Conservation (phyloP, 92 coral and sea anemone species). For the Heliopora coerulea region DNA sequence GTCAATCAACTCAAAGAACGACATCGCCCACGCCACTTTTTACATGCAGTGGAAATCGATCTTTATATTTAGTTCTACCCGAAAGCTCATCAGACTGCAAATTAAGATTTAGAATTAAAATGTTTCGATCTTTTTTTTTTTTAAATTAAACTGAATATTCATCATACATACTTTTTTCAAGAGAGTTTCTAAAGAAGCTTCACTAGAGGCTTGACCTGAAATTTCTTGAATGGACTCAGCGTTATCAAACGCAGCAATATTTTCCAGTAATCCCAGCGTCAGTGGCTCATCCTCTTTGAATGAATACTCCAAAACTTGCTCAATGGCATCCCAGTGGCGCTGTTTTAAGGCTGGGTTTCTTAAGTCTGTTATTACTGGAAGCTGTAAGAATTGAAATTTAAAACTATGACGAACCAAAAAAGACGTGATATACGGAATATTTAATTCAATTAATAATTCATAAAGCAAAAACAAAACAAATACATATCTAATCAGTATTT, state of each 20-base stretch:
- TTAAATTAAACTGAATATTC: too few species aligned
- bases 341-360: conserved; percentile 95
- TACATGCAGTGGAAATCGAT: too few species aligned
- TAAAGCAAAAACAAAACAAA: too few species aligned
- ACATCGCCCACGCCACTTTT: too few species aligned
- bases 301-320: conserved; percentile 86
- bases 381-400: conserved; percentile 46
- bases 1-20: too few species aligned
- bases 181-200: conserved; percentile 92
- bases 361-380: conserved; percentile 90
- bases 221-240: conserved; percentile 95
- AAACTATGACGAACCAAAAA: neutral
- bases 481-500: too few species aligned
- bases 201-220: conserved; percentile 98
- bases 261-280: conserved; percentile 81
- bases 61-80: too few species aligned
- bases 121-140: too few species aligned
- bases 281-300: conserved; percentile 97
- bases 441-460: neutral
- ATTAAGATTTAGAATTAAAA: too few species aligned
- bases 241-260: conserved; percentile 92
- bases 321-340: conserved; percentile 96
- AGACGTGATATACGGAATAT: too few species aligned
- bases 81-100: too few species aligned
- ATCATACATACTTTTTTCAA: conserved; percentile 72